Evolutionary conservation across 2,797 vertebrate genomes (phyloP).

Genomic region (Corythornis leucogaster): DNA sequence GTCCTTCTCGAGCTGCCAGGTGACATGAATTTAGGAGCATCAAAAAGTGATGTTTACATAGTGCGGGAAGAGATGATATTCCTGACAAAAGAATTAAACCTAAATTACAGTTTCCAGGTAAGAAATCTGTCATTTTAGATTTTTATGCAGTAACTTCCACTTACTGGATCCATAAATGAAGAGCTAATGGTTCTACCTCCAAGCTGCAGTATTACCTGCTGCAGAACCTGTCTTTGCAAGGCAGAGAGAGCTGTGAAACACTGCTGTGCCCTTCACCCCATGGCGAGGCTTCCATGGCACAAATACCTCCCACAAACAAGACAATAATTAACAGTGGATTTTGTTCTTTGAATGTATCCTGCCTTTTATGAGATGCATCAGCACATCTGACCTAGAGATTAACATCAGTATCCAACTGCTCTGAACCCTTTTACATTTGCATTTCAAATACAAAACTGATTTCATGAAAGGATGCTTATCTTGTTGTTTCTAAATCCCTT

Average conservation of each 20-base stretch:
- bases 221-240: not conserved
- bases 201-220: accelerated
- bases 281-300: not conserved
- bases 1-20: not conserved
- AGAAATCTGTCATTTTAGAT: not conserved
- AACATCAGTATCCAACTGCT: not conserved
- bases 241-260: not conserved
- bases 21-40: not conserved
- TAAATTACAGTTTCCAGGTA: not conserved
- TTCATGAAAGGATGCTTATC: not conserved
- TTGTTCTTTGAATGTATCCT: not conserved
- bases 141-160: not conserved
- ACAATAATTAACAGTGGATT: not conserved
- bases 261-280: not conserved
- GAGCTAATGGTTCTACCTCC: not conserved
- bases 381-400: constrained; percentile 23
- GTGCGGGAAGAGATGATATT: not conserved
- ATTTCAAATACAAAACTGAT: constrained; percentile 39
- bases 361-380: not conserved
- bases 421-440: not conserved
- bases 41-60: not conserved
- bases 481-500: constrained; percentile 23
- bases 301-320: not conserved
- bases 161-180: not conserved
- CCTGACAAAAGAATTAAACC: not conserved